These are phyloP conservation scores for Tinamus guttatus DNA, from an alignment of 2,113 vertebrate species.

Conservation along the genomic window DNA sequence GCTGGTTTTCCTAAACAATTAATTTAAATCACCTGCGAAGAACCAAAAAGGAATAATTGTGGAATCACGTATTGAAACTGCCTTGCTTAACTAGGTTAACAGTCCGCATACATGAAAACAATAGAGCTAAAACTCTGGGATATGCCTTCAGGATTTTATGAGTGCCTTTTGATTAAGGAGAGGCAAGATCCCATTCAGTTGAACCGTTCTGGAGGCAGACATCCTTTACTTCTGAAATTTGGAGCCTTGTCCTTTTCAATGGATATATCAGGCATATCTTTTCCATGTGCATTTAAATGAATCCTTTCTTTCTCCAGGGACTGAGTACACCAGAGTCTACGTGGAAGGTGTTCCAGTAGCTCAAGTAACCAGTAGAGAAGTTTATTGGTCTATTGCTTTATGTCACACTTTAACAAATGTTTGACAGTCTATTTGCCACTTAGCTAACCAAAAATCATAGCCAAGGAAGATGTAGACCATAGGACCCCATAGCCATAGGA, in stretches of 20 bases:
- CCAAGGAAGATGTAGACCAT: neutral
- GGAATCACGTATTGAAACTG: neutral
- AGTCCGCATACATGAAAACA: neutral
- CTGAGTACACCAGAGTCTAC: neutral
- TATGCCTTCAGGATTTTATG: neutral
- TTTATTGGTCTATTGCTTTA: neutral
- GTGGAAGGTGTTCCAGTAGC: neutral
- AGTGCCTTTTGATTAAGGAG: neutral
- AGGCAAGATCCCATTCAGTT: neutral
- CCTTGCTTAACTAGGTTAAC: neutral
- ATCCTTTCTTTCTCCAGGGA: neutral
- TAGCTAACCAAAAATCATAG: neutral
- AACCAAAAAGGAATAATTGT: neutral
- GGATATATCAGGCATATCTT: neutral
- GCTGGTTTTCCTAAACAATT: conserved; percentile 51
- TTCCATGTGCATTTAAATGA: neutral
- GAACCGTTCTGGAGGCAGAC: neutral
- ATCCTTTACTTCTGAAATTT: neutral
- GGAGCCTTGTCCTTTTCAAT: neutral
- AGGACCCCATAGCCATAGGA: neutral
- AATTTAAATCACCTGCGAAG: conserved; percentile 28
- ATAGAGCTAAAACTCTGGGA: neutral
- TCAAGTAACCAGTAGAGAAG: neutral
- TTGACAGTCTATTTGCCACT: neutral
- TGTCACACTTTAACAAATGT: neutral